Conservation (phyloP, 2,113 vertebrate genomes). For the Equus quagga region DNA sequence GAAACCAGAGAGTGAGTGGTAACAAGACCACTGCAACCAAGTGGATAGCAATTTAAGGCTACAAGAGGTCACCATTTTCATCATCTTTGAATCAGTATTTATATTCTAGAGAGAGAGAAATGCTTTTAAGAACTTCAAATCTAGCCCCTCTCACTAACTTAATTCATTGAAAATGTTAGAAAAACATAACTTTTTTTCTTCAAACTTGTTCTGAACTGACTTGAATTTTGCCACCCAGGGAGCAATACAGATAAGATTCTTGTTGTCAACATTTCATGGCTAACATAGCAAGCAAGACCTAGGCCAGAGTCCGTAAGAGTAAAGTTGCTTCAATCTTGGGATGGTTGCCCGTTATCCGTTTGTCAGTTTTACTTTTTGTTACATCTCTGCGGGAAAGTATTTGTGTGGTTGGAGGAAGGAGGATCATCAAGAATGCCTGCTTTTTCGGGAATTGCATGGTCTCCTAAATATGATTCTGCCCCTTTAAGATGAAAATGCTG, state of each 20-base stretch:
- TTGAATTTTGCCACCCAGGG: conserved; percentile 62
- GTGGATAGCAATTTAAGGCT: background rate
- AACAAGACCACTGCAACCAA: background rate
- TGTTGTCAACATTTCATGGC: conserved; percentile 32
- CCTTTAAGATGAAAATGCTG: conserved; percentile 62
- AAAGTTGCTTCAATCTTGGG: background rate
- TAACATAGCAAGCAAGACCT: background rate
- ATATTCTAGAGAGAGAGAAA: background rate
- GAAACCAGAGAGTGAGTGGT: background rate
- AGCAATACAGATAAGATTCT: conserved; percentile 66
- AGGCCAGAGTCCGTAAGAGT: background rate
- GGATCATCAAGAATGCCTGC: background rate
- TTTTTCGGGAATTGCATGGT: background rate
- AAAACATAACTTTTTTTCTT: conserved; percentile 57
- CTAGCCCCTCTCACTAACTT: conserved; percentile 26
- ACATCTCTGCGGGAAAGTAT: conserved; percentile 19
- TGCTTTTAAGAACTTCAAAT: conserved; percentile 38
- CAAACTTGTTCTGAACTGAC: conserved; percentile 60
- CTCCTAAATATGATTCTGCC: background rate
- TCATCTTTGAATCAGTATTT: background rate
- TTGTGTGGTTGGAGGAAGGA: background rate
- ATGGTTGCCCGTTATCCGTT: conserved; percentile 9
- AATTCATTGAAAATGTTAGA: conserved; percentile 59
- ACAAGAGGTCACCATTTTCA: background rate
- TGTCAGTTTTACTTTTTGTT: conserved; percentile 24